A percentile compares a stretch with the other conserved stretches of the same genome.
Conservation (phyloP, 2,888 invertebrate genomes). For the Rhopalosiphum nymphaeae region DNA sequence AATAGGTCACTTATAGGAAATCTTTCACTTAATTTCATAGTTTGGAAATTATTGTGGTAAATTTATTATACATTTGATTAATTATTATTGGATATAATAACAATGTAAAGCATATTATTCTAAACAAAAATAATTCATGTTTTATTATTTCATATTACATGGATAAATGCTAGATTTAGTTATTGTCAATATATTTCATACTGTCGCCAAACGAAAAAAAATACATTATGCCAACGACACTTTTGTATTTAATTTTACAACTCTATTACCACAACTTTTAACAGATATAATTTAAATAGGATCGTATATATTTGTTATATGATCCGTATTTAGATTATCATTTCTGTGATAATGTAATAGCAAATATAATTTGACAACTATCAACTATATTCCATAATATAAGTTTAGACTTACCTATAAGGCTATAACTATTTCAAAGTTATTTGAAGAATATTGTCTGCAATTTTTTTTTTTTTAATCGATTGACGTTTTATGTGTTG, state of each 20-base stretch:
- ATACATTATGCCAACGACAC: background rate
- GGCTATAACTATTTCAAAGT: background rate
- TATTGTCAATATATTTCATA: background rate
- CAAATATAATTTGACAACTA: background rate
- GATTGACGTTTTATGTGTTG: background rate
- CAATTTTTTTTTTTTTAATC: background rate
- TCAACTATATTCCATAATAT: background rate
- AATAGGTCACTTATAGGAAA: too few species aligned
- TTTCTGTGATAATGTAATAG: background rate
- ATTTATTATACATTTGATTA: background rate
- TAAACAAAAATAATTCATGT: too few species aligned
- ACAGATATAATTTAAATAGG: background rate
- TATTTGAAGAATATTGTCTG: background rate
- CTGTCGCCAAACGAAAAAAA: background rate
- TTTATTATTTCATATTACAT: background rate
- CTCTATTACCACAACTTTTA: background rate
- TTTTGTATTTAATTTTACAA: background rate
- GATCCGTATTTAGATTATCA: background rate
- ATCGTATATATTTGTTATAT: background rate
- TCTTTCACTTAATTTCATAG: too few species aligned
- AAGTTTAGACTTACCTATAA: background rate
- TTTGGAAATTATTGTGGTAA: background rate
- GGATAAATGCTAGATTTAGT: background rate
- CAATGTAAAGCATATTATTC: background rate
- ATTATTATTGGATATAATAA: background rate